phyloP scores from a whole-genome alignment of 2,113 vertebrate species.

The Triplophysa rosa region DNA sequence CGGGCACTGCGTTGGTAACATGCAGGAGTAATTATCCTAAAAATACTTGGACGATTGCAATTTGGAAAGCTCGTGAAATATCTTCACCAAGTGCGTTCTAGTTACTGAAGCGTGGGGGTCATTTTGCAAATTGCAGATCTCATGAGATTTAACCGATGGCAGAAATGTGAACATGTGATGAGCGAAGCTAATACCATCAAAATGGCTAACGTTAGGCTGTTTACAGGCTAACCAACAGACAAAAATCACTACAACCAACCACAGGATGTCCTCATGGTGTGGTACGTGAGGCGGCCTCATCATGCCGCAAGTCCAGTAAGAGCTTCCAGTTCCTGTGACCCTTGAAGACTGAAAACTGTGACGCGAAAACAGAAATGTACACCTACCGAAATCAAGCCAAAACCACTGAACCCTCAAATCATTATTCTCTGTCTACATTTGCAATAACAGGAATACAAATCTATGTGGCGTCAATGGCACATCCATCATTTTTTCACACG shows the following conservation, averaged over 20 bases:
- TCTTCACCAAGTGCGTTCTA: neutral
- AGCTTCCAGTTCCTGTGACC: neutral
- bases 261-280: constrained; percentile 72
- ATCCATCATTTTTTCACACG: neutral
- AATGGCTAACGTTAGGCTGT: neutral
- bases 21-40: constrained; percentile 30
- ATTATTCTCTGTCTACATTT: neutral
- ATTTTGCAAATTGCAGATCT: constrained; percentile 31
- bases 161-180: neutral
- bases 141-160: constrained; percentile 23
- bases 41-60: constrained; percentile 37
- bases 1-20: constrained; percentile 28
- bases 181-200: neutral
- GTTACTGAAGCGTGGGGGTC: constrained; percentile 25
- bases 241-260: constrained; percentile 55
- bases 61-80: constrained; percentile 31
- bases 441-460: neutral
- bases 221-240: constrained; percentile 49
- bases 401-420: neutral
- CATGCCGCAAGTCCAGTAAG: neutral
- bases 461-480: neutral
- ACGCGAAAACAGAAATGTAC: neutral
- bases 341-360: constrained; percentile 18
- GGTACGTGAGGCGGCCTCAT: constrained; percentile 26
- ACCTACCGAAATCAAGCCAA: neutral